Percentiles rank a stretch among this genome's conserved stretches.
Evolutionary conservation across 2,888 invertebrate genomes (phyloP).

Genomic region (Neria commutata): DNA sequence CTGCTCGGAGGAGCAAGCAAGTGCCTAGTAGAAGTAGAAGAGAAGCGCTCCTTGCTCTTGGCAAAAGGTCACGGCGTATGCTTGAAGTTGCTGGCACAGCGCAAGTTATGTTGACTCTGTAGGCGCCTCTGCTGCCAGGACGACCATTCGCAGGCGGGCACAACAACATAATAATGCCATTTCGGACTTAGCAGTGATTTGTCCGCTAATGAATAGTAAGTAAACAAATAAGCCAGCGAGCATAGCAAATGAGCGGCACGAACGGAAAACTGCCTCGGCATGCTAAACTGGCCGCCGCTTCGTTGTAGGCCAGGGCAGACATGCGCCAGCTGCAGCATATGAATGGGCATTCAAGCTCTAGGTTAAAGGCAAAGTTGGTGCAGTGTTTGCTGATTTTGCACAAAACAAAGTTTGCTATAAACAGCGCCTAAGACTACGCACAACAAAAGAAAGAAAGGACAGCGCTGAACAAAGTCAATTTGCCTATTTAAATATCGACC

Average conservation of each 20-base stretch:
- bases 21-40: not conserved
- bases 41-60: not conserved
- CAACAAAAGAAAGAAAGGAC: not conserved
- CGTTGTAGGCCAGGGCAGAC: no score
- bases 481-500: constrained; percentile 44
- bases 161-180: constrained; percentile 47
- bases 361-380: no score
- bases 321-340: no score
- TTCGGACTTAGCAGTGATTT: constrained; percentile 53
- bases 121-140: not conserved
- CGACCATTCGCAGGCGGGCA: constrained; percentile 31
- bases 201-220: constrained; percentile 57
- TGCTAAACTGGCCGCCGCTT: no score
- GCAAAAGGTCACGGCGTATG: not conserved
- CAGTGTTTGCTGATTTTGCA: no score
- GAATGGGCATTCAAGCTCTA: no score
- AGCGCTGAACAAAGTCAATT: constrained; percentile 18
- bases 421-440: not conserved
- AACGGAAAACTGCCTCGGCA: no score
- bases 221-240: constrained; percentile 24
- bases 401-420: not conserved
- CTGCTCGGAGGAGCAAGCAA: not conserved
- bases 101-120: constrained; percentile 3
- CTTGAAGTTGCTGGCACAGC: not conserved
- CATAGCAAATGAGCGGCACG: not conserved